Base-by-base conservation (phyloP, 2,888 invertebrate species). In the Laothoe populi region DNA sequence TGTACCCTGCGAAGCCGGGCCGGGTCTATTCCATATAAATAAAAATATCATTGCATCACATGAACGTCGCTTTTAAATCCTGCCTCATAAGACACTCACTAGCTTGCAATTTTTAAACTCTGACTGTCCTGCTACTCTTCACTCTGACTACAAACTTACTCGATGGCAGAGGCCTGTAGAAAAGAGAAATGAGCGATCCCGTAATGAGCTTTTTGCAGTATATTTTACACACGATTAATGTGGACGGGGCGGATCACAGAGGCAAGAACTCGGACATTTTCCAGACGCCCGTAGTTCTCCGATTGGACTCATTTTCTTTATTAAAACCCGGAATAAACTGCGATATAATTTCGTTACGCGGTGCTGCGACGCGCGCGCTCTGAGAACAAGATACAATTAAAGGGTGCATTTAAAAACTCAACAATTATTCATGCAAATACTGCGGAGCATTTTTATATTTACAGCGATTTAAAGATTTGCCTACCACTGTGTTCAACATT, bases 311-410 rank as follows among this genome's bases (percentile, higher is more conserved):
- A 83, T 83, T 83, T 83, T 83, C 88, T 90, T 91, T 89, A 91
- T 91, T 91, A 91, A 91, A 91, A 90, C 86, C 85, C 76, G 78
- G 85, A 87, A 90, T 90, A 88, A 90, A 88, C 86, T 86, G 78
- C 78, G 84, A 87, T 88, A 90, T 86, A 88, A 88, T 88, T 87
- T 87, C 82, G 80, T 79, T 74, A 73, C 78, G 80, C 74, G 77
- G 78, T 67, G 66, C 77, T 78, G 71, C 73, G 72, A 71, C 72
- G 72, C 53, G 74, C 75, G 72, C 74, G 72, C 68, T 67, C 74
- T 75, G 75, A 78, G 75, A 78, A 82, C 80, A 81, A 84, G 84
- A 83, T 86, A 85, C 87, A 88, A 88, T 87, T 84, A 82, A 83
- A 84, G 79, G 77, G 70, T 78, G 76, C 74, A 71, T 74, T 79